phyloP scores from a whole-genome alignment of 2,113 vertebrate genomes.

The Otocyon megalotis region DNA sequence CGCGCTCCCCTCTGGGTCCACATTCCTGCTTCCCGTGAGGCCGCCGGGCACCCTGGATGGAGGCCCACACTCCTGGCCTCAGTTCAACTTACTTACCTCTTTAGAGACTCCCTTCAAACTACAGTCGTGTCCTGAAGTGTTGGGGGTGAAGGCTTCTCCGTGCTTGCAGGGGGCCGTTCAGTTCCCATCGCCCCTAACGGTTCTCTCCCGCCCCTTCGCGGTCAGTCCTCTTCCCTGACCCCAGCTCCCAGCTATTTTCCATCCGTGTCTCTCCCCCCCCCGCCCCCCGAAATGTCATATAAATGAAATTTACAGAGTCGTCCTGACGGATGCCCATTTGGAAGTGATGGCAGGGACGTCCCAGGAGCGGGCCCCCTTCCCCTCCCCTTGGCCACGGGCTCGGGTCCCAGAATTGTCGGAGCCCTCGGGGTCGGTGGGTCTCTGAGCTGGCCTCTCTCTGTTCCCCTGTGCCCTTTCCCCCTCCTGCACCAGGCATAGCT shows the following conservation, averaged over 20 bases:
- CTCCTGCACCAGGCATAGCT: too few species aligned
- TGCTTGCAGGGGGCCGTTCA: neutral
- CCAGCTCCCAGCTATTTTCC: neutral
- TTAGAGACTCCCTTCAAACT: neutral
- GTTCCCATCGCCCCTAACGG: neutral
- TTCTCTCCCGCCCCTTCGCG: neutral
- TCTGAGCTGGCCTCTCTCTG: neutral
- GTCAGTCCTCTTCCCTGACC: neutral
- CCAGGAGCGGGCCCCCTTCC: too few species aligned
- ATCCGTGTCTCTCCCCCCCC: neutral
- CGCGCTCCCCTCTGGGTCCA: neutral
- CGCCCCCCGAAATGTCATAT: neutral
- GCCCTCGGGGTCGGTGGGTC: neutral
- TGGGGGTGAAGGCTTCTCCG: neutral
- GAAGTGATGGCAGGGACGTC: neutral
- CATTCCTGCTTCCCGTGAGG: neutral
- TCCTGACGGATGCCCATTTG: neutral
- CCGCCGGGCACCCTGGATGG: neutral
- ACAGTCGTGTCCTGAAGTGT: neutral
- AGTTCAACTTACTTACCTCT: neutral
- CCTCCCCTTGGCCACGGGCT: too few species aligned
- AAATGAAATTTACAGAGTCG: neutral
- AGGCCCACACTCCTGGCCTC: neutral
- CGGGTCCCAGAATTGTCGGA: neutral
- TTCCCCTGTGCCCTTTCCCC: too few species aligned